Evolutionary conservation across 1,140 invertebrate genomes (phyloP).

Genomic region (Nylanderia fulva): DNA sequence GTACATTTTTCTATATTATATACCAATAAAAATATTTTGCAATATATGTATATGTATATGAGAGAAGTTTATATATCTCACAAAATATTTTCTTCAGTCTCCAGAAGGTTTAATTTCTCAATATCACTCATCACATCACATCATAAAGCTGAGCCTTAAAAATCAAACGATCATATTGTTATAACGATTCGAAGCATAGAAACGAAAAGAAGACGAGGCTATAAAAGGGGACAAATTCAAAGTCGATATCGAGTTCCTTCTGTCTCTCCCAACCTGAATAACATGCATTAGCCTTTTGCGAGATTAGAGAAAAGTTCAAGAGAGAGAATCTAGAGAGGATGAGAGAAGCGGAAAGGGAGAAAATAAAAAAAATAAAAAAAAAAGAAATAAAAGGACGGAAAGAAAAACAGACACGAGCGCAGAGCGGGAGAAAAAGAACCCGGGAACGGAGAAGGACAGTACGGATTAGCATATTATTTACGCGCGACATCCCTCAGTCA

Average conservation of each 20-base stretch:
- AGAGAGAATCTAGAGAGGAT: not conserved
- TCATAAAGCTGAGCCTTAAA: conserved; percentile 5
- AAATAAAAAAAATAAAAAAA: not conserved
- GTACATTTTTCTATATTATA: too few species aligned
- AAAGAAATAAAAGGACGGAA: conserved; percentile 28
- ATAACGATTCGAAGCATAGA: not conserved
- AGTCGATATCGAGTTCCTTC: conserved; percentile 69
- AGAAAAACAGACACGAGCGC: conserved; percentile 24
- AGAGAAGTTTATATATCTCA: not conserved
- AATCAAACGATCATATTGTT: conserved; percentile 27
- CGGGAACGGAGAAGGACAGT: conserved; percentile 47
- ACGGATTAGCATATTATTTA: conserved; percentile 84
- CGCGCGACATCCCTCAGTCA: conserved; percentile 75
- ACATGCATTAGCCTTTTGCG: conserved; percentile 72
- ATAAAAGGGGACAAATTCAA: conserved; percentile 57
- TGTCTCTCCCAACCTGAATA: conserved; percentile 62
- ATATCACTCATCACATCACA: not conserved
- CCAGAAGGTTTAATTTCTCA: not conserved
- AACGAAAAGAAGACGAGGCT: not conserved
- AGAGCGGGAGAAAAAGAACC: conserved; percentile 40
- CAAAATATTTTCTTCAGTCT: too few species aligned
- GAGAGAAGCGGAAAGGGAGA: conserved; percentile 4
- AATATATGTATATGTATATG: too few species aligned
- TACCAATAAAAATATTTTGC: too few species aligned
- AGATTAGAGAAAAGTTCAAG: conserved; percentile 72